phyloP scores from a whole-genome alignment of 2,888 invertebrate species.

The Coecobrya sp. region DNA sequence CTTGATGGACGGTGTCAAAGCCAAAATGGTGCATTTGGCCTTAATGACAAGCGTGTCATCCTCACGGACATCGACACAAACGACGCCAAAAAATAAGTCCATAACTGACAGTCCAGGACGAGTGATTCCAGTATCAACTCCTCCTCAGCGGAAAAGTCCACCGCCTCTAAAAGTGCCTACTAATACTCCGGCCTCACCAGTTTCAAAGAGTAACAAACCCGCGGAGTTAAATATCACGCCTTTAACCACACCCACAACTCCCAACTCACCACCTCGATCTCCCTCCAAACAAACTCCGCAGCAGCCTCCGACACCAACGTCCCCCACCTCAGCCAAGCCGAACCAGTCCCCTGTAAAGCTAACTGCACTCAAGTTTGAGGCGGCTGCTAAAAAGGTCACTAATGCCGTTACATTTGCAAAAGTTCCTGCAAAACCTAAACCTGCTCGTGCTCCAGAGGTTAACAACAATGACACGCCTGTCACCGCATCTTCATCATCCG shows the following conservation, averaged over 20 bases:
- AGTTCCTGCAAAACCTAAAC: neutral
- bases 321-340: neutral
- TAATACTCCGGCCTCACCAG: neutral
- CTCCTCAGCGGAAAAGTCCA: conserved; percentile 8
- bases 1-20: conserved; percentile 43
- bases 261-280: conserved; percentile 30
- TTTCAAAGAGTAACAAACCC: neutral
- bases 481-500: conserved; percentile 69
- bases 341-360: conserved; percentile 66
- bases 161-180: conserved; percentile 16
- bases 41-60: neutral
- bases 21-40: conserved; percentile 60
- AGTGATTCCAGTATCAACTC: neutral
- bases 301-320: neutral
- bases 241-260: neutral
- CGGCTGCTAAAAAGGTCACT: conserved; percentile 56
- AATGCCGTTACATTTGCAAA: conserved; percentile 59
- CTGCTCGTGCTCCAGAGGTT: conserved; percentile 55
- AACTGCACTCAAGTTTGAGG: conserved; percentile 69
- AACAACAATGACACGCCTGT: conserved; percentile 75
- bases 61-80: neutral
- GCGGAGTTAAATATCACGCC: neutral
- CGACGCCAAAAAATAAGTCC: neutral
- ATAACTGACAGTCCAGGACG: neutral
- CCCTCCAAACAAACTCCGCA: neutral